Conservation (phyloP, 2,113 vertebrate genomes). For the Scomber colias region DNA sequence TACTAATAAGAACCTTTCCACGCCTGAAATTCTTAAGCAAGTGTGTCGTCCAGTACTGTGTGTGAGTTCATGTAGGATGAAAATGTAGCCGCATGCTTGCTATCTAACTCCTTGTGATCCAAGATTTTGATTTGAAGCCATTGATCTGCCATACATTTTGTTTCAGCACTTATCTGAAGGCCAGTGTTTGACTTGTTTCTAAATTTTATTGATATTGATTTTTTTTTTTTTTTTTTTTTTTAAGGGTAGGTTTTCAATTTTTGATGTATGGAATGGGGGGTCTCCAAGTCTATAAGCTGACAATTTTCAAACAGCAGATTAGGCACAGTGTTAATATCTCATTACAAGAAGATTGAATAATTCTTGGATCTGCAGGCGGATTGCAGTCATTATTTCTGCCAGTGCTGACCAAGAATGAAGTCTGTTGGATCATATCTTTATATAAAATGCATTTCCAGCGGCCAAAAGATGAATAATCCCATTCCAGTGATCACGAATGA, state of each 20-base stretch:
- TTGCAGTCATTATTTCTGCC: conserved; percentile 58
- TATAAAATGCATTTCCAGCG: conserved; percentile 47
- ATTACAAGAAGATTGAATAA: conserved; percentile 26
- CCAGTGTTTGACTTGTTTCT: conserved; percentile 53
- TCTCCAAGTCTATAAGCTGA: conserved; percentile 70
- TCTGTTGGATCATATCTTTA: conserved; percentile 56
- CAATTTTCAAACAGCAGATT: conserved; percentile 43
- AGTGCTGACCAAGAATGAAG: conserved; percentile 46
- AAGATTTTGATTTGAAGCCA: conserved; percentile 38
- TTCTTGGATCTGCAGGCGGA: conserved; percentile 46
- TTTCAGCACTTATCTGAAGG: conserved; percentile 63
- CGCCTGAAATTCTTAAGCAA: conserved; percentile 83
- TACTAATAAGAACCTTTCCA: conserved; percentile 82
- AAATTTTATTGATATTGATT: conserved; percentile 36
- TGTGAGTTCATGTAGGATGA: conserved; percentile 85
- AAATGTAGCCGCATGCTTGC: conserved; percentile 87
- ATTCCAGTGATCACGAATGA: conserved; percentile 53
- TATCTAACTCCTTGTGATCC: conserved; percentile 76
- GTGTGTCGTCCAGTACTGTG: conserved; percentile 85
- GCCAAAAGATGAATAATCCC: conserved; percentile 62
- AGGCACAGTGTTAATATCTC: conserved; percentile 14
- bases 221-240: neutral
- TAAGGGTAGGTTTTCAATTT: conserved; percentile 18
- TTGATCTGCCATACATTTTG: conserved; percentile 58
- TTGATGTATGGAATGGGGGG: conserved; percentile 34